Evolutionary conservation across 2,888 invertebrate genomes (phyloP), one percentile per base, ranked within the genome.

Genomic region (Thelaira solivaga): DNA sequence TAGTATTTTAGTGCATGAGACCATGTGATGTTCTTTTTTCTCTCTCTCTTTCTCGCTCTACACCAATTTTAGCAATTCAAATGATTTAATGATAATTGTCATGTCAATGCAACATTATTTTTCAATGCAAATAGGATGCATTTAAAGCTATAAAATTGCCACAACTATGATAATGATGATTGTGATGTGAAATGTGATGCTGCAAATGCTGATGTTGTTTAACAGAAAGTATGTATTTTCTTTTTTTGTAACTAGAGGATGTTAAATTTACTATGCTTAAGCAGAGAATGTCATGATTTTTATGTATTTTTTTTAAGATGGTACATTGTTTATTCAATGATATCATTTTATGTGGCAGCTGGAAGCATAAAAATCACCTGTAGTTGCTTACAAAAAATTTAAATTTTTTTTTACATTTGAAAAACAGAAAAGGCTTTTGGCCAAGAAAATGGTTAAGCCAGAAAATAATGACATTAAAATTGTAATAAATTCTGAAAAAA

Each of bases 41-140:
- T 47, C 6, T 47, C 8, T 11, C 22, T 29, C 43, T 49, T 43
- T 24, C 31, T n/a, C n/a, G n/a, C n/a, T n/a, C n/a, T n/a, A n/a
- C n/a, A n/a, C n/a, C n/a, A n/a, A n/a, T n/a, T n/a, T n/a, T n/a
- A n/a, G n/a, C 22, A 26, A 47, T 65, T 45, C 43, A 26, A 67
- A 77, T 69, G 68, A 65, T 78, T 78, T 78, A 78, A 78, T 74
- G 77, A 73, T 69, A 69, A 78, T 78, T 74, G 51, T 69, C 78
- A 78, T 78, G 78, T 78, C 78, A 78, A 69, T 24, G 64, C 39
- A 57, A 74, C 78, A 78, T 78, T 78, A 74, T 69, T 61, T 47
- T 45, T 18, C 41, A 59, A 57, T 71, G 72, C 67, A 77, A 77
- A 71, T 71, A 29, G 71, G 13, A 62, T 67, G 34, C 51, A 29